Evolutionary conservation across 2,113 vertebrate species (phyloP), one percentile per base, ranked within the genome.

Genomic region (Boulengeromyrus knoepffleri): DNA sequence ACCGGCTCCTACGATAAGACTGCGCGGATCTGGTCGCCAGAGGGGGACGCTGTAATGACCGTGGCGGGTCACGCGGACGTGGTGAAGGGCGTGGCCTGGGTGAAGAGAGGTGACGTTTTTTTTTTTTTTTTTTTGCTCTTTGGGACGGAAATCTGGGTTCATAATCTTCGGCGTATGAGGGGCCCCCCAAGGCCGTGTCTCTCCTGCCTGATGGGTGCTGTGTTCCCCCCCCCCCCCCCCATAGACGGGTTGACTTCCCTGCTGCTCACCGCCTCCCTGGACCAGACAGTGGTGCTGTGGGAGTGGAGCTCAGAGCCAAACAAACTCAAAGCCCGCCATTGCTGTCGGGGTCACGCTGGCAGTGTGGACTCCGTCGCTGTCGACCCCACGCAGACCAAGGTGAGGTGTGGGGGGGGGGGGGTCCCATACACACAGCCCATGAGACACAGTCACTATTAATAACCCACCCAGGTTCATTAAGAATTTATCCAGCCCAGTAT

Each of bases 1-100:
- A 98, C 98, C 7, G 98, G 99, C 83, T 99, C 97, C 49, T 99
- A 99, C 0, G 98, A 99, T 93, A 99, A 99, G 92, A 98, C 97
- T 0, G 97, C 97, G 90, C 96, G 95, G 90, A 98, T 99, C 92
- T 99, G 98, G 98, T 98, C 98, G n/a, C 92, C 95, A 77, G 98
- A 99, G 94, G 99, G 98, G 70, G 99, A 98, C 92, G 94, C 96
- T 0, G 94, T 98, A 91, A 95, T 96, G 93, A 98, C 97, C 0
- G 89, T 99, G 92, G 96, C 96, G 3, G 99, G 98, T 91, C 99
- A 99, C 92, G 95, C 95, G 12, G 99, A 99, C 1, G 98, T 97
- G 39, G 97, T 99, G 62, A 99, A 99, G 96, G 98, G 99, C 86
- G 97, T 98, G 70, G 96, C 97, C 0, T 99, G 99, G 99, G 96